Evolutionary conservation across 2,888 invertebrate species (phyloP).

Genomic region (Seira musarum): DNA sequence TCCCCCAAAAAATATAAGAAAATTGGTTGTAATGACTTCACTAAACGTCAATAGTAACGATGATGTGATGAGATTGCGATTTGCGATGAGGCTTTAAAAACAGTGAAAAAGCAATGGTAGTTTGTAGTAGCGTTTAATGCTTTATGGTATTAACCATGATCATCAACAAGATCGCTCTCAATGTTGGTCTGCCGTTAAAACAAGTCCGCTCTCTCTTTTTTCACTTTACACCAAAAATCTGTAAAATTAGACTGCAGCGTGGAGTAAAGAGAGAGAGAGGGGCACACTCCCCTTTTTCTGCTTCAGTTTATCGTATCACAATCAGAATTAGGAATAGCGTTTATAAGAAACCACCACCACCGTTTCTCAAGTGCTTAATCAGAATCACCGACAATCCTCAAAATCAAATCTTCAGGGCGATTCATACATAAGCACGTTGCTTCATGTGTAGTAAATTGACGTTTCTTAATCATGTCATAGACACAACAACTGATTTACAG

Average conservation of each 20-base stretch:
- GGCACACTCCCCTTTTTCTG: neutral
- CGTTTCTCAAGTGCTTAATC: neutral
- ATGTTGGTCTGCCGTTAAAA: slow-evolving; percentile 3
- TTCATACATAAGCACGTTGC: neutral
- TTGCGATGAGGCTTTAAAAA: slow-evolving; percentile 11
- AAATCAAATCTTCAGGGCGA: neutral
- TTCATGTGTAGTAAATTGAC: neutral
- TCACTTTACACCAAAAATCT: slow-evolving; percentile 23
- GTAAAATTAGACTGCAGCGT: neutral
- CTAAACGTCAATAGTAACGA: slow-evolving; percentile 9
- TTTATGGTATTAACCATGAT: neutral
- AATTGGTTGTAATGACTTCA: slow-evolving; percentile 7
- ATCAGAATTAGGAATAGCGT: neutral
- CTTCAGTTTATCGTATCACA: neutral
- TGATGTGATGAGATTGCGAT: neutral
- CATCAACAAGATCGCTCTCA: neutral
- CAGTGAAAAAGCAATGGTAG: neutral
- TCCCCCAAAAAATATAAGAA: slow-evolving; percentile 1
- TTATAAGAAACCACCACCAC: neutral
- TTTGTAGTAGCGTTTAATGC: neutral
- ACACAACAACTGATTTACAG: neutral
- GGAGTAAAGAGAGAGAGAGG: neutral
- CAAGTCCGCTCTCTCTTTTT: slow-evolving; percentile 44
- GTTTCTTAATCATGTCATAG: too few species aligned
- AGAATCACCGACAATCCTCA: neutral